Conservation (phyloP, 1,140 invertebrate genomes). For the Acyrthosiphon pisum region DNA sequence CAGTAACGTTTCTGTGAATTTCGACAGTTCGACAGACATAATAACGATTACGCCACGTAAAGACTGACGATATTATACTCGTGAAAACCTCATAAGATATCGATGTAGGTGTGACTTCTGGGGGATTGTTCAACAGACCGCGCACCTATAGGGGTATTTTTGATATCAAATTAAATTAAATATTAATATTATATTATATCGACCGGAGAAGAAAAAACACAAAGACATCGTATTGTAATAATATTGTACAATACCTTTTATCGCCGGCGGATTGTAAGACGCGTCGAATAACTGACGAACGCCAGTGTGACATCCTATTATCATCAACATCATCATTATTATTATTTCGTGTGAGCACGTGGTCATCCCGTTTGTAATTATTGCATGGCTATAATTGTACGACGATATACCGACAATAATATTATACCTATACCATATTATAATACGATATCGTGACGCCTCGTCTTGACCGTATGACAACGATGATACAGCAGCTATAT, state of each 20-base stretch:
- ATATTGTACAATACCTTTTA: no score
- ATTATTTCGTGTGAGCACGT: background rate
- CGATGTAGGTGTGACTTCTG: background rate
- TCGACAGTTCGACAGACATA: background rate
- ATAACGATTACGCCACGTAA: background rate
- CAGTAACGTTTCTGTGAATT: background rate
- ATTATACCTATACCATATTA: no score
- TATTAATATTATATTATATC: no score
- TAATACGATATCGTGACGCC: background rate
- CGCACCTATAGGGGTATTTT: no score
- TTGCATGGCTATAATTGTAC: background rate
- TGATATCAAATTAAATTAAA: no score
- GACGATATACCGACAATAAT: background rate
- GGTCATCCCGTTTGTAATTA: background rate
- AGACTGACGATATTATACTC: background rate
- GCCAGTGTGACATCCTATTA: background rate
- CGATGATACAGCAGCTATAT: slow-evolving; percentile 49
- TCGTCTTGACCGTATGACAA: background rate
- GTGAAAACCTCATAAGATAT: background rate
- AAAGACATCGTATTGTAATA: no score
- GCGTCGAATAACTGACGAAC: background rate
- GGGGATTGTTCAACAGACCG: background rate
- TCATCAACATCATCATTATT: no score
- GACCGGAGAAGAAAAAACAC: background rate
- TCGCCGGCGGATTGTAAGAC: background rate